phyloP scores from a whole-genome alignment of 1,140 invertebrate genomes.

The Drosophila watanabei region DNA sequence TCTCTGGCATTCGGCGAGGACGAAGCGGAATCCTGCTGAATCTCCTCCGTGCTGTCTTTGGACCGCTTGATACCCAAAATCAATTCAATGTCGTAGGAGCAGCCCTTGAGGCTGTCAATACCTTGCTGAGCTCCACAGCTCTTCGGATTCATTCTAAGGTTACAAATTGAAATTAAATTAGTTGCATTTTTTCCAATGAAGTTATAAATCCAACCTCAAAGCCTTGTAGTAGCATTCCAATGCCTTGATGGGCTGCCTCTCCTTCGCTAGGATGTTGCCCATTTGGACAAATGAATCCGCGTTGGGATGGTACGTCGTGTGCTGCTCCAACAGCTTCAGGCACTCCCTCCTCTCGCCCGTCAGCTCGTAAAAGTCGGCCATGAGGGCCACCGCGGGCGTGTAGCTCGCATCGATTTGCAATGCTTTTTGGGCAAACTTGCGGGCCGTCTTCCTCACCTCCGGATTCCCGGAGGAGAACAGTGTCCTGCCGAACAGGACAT shows the following conservation, averaged over 20 bases:
- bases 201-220: conserved; percentile 9
- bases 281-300: conserved; percentile 67
- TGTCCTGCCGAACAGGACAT: conserved; percentile 70
- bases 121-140: conserved; percentile 63
- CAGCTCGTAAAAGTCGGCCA: conserved; percentile 66
- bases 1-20: too few species aligned
- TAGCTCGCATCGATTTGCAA: conserved; percentile 75
- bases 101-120: conserved; percentile 56
- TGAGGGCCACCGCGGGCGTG: conserved; percentile 62
- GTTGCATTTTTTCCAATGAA: not conserved
- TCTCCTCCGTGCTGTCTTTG: not conserved
- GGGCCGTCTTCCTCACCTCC: conserved; percentile 53
- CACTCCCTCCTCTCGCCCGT: conserved; percentile 57
- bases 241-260: conserved; percentile 67
- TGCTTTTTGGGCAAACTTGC: conserved; percentile 67
- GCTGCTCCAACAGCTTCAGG: conserved; percentile 69
- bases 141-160: conserved; percentile 64
- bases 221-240: conserved; percentile 76
- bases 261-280: conserved; percentile 58
- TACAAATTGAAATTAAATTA: not conserved
- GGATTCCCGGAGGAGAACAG: conserved; percentile 50
- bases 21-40: not conserved
- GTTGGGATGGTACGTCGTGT: conserved; percentile 61
- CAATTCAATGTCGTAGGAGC: not conserved
- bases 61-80: not conserved